Conservation (phyloP, 2,797 vertebrate species). For the Oryzias sinensis region DNA sequence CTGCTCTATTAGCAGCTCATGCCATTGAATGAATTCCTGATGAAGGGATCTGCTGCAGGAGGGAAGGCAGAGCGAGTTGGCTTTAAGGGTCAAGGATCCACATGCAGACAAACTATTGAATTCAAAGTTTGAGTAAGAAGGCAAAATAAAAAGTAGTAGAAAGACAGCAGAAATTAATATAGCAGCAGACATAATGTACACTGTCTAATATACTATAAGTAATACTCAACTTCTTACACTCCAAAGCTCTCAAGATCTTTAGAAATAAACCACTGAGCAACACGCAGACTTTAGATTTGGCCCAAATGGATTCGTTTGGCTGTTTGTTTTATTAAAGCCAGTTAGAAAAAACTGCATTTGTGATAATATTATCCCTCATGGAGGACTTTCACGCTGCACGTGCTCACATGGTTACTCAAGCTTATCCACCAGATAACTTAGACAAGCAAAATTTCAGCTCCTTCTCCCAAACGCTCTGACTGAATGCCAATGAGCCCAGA, state of each 20-base stretch:
- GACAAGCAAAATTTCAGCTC: slow-evolving; percentile 24
- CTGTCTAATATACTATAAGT: no score
- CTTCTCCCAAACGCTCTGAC: slow-evolving; percentile 48
- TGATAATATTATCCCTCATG: slow-evolving; percentile 8
- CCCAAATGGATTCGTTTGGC: neutral
- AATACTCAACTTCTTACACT: no score
- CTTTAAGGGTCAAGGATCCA: slow-evolving; percentile 16
- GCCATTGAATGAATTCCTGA: slow-evolving; percentile 22
- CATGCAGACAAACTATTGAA: neutral
- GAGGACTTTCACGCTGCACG: slow-evolving; percentile 4
- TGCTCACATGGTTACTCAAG: no score
- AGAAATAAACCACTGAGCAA: no score
- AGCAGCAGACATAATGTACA: no score
- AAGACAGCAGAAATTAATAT: no score
- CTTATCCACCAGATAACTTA: slow-evolving; percentile 37
- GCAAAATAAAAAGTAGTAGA: no score
- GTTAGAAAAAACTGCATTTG: slow-evolving; percentile 16
- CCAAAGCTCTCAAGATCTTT: no score
- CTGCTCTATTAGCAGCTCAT: slow-evolving; percentile 43
- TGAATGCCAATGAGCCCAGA: slow-evolving; percentile 58
- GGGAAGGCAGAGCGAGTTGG: slow-evolving; percentile 14
- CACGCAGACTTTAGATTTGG: neutral
- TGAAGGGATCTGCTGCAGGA: slow-evolving; percentile 17
- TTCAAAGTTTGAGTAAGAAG: no score
- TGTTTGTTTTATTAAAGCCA: neutral